These are phyloP conservation scores for Geococcyx californianus DNA, from an alignment of 2,113 vertebrate species.

Conservation along the genomic window DNA sequence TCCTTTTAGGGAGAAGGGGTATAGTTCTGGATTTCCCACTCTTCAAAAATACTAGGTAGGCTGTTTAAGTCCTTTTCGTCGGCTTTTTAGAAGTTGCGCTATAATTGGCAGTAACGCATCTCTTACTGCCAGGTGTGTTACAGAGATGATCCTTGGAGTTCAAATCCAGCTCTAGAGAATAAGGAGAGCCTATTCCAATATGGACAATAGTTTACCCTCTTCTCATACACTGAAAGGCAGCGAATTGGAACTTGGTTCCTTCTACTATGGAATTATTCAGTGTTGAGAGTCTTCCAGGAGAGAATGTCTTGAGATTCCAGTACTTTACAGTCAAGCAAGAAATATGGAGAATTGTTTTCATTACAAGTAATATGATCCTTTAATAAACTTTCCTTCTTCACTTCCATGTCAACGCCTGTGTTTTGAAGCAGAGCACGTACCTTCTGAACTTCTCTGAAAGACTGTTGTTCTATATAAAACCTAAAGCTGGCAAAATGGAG, in stretches of 20 bases:
- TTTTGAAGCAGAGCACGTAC: not conserved
- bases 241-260: not conserved
- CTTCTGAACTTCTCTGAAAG: not conserved
- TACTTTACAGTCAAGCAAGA: not conserved
- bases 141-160: not conserved
- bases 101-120: not conserved
- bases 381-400: not conserved
- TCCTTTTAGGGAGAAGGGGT: not conserved
- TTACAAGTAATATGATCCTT: not conserved
- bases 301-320: not conserved
- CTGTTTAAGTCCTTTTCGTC: not conserved
- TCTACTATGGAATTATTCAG: not conserved
- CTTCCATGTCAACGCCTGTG: not conserved
- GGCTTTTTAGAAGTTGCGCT: not conserved
- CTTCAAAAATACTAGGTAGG: not conserved
- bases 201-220: rapidly evolving
- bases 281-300: not conserved
- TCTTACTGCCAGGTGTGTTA: not conserved
- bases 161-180: not conserved
- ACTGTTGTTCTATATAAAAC: not conserved
- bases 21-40: not conserved
- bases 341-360: not conserved
- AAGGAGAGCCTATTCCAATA: not conserved
- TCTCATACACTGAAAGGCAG: not conserved
- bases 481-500: not conserved